These are phyloP conservation scores for Pelvicachromis taeniatus DNA, from an alignment of 2,113 vertebrate genomes.

Conservation along the genomic window DNA sequence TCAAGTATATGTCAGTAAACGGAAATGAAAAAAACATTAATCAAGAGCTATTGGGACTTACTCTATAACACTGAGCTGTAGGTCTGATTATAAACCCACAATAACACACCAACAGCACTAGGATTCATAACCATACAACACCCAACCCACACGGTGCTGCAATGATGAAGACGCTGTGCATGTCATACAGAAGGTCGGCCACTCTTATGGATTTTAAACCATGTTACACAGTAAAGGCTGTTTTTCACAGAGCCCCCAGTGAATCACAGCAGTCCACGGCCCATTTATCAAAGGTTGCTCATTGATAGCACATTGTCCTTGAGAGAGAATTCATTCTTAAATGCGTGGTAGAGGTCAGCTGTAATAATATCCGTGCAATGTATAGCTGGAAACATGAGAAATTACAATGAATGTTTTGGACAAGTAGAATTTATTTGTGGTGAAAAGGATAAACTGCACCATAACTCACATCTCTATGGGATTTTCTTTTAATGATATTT, in stretches of 20 bases:
- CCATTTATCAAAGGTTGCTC: conserved; percentile 48
- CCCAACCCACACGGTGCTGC: neutral
- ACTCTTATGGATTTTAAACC: conserved; percentile 34
- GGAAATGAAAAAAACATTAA: neutral
- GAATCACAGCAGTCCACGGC: conserved; percentile 37
- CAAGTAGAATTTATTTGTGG: neutral
- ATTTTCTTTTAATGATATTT: neutral
- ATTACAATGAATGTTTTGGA: neutral
- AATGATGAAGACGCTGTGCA: conserved; percentile 33
- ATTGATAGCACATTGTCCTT: conserved; percentile 32
- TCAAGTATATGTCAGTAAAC: neutral
- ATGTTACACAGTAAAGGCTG: conserved; percentile 30
- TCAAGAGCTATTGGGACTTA: neutral
- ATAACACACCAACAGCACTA: neutral
- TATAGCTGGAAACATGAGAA: neutral
- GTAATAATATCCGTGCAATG: neutral
- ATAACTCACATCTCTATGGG: neutral
- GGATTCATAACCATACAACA: neutral
- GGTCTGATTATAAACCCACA: neutral
- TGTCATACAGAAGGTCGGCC: conserved; percentile 43
- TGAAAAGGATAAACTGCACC: neutral
- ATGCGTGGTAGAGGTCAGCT: conserved; percentile 4
- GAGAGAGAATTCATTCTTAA: conserved; percentile 6
- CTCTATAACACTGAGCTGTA: neutral
- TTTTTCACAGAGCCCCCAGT: conserved; percentile 32